These are phyloP conservation scores for Prionailurus bengalensis DNA, from an alignment of 2,113 vertebrate genomes.

Conservation along the genomic window DNA sequence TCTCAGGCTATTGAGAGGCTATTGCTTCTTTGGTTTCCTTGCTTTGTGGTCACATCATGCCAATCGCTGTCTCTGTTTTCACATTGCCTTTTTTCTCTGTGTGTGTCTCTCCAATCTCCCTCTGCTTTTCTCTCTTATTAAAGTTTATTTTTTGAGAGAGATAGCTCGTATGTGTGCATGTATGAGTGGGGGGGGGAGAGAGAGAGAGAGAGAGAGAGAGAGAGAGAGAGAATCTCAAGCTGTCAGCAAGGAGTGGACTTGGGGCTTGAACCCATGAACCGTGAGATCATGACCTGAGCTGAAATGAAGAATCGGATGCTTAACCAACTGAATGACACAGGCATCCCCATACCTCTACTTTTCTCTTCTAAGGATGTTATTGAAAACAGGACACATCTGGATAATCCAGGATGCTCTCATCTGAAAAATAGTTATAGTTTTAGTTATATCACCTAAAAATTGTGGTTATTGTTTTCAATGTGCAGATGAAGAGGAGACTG, in stretches of 20 bases:
- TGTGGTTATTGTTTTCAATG: slow-evolving; percentile 71
- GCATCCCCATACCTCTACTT: background rate
- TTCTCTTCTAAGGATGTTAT: background rate
- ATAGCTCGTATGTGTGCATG: no score
- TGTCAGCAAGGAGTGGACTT: no score
- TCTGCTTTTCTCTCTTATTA: background rate
- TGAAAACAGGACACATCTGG: background rate
- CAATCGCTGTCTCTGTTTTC: background rate
- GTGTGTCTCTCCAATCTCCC: background rate
- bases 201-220: no score
- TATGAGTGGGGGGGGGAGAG: no score
- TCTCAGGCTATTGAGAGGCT: background rate
- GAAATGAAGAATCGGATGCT: no score
- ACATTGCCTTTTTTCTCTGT: background rate
- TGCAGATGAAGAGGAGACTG: slow-evolving; percentile 77
- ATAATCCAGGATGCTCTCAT: background rate
- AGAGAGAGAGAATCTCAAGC: no score
- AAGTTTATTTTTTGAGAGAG: no score
- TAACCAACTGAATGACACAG: no score
- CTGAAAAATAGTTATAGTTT: background rate
- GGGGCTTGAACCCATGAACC: no score
- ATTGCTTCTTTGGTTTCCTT: background rate
- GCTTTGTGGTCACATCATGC: background rate
- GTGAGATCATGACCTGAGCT: no score
- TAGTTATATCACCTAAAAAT: background rate